Evolutionary conservation across 2,888 invertebrate species (phyloP), one percentile per base, ranked within the genome.

Genomic region (Lymantria monacha): DNA sequence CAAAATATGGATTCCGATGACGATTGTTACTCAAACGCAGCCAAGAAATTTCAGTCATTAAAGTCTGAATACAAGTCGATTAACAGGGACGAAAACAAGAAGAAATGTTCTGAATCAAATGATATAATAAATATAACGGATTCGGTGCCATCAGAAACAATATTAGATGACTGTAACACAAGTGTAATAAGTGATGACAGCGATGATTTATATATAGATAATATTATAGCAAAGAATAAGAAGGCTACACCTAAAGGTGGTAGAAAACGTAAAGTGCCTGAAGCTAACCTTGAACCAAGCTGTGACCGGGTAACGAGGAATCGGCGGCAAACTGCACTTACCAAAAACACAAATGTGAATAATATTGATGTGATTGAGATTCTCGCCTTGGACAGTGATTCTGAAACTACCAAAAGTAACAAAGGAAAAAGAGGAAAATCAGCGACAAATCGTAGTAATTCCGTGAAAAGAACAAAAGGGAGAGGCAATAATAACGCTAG

Each of bases 11-110:
- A 22, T 22, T 87, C 89, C 0, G 89, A 87, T 56, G 87, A 87
- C 33, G 89, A 91, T 55, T 85, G 80, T 59, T 91, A 87, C 59
- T 79, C 84, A 1, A 85, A 87, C 48, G 66, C 79, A 38, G 83
- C 83, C 1, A 72, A 77, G 41, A 85, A 76, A 54, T 65, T 91
- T 1, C 76, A 83, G 33, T 65, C 61, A 1, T 69, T 87, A 46
- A 83, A 69, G 53, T 79, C 72, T 36, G 71, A 72, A 45, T 84
- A 74, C 48, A 52, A 56, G 0, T 74, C 71, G 12, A 76, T 81
- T 37, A 75, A 70, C 43, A 56, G 74, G 8, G 62, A 72, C 9
- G 40, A 40, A 0, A 72, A 64, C 10, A 10, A 1, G 33, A 10
- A 33, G 9, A 10, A 33, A 5, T 9, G 7, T 33, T 9, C 33